phyloP scores from a whole-genome alignment of 2,888 invertebrate genomes.

The Mellilla xanthometata region DNA sequence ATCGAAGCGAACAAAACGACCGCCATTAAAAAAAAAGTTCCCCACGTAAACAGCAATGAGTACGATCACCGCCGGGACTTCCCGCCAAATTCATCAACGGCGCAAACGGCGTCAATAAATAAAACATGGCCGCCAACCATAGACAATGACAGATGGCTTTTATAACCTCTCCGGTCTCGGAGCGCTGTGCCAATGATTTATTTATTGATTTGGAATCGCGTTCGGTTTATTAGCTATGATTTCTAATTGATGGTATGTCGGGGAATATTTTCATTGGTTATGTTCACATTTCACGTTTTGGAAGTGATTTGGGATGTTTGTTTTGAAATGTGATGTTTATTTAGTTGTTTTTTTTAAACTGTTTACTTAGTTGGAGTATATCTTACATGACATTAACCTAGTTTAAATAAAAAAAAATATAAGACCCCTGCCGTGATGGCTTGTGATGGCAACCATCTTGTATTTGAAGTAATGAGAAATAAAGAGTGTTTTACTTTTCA shows the following conservation, averaged over 20 bases:
- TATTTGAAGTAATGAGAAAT: no score
- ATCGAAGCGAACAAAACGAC: neutral
- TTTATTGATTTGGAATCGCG: slow-evolving; percentile 11
- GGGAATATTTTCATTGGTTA: neutral
- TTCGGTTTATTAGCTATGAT: slow-evolving; percentile 18
- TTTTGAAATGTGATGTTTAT: no score
- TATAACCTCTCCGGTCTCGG: slow-evolving; percentile 27
- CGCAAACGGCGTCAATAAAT: slow-evolving; percentile 31
- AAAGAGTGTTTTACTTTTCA: no score
- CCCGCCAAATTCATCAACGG: slow-evolving; percentile 22
- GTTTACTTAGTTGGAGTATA: no score
- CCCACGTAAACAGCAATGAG: slow-evolving; percentile 3
- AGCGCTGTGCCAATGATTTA: slow-evolving; percentile 15
- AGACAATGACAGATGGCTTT: slow-evolving; percentile 33
- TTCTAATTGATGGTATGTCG: neutral
- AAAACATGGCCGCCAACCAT: slow-evolving; percentile 33
- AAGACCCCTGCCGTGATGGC: no score
- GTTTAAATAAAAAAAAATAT: no score
- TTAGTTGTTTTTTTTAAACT: no score
- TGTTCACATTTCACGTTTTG: no score
- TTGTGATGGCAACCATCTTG: no score
- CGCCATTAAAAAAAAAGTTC: slow-evolving; percentile 1
- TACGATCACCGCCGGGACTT: slow-evolving; percentile 7
- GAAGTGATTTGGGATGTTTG: no score
- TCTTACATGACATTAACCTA: no score